Evolutionary conservation across 2,797 vertebrate genomes (phyloP).

Genomic region (Otolemur crassicaudatus): DNA sequence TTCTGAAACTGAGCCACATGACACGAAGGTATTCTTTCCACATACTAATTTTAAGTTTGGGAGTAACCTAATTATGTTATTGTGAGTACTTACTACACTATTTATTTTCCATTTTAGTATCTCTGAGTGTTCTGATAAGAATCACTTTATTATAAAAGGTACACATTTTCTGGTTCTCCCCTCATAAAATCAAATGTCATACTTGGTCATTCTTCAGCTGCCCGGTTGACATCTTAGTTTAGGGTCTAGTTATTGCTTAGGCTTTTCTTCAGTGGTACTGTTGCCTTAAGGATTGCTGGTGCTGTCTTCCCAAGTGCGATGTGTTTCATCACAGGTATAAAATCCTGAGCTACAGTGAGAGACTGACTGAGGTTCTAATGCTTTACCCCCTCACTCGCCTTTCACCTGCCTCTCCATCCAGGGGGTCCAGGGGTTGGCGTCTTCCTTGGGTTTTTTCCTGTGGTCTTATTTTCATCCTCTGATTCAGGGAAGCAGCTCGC

Average conservation of each 20-base stretch:
- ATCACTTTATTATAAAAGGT: slow-evolving; percentile 15
- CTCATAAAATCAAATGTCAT: not conserved
- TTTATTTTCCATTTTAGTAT: not conserved
- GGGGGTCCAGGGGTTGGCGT: too few species aligned
- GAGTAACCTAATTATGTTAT: not conserved
- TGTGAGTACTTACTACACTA: not conserved
- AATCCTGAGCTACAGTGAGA: not conserved
- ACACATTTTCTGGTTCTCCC: not conserved
- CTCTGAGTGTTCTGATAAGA: not conserved
- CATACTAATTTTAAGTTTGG: not conserved
- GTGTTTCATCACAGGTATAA: not conserved
- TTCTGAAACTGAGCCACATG: slow-evolving; percentile 63
- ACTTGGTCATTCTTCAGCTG: slow-evolving; percentile 22
- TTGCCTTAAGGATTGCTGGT: not conserved
- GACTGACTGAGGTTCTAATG: not conserved
- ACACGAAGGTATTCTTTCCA: slow-evolving; percentile 80
- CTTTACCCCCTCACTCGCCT: not conserved
- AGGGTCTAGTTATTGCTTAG: not conserved
- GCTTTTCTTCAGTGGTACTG: not conserved
- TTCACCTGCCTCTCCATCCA: not conserved
- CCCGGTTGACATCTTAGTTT: not conserved
- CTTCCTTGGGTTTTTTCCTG: not conserved
- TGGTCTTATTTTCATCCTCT: not conserved
- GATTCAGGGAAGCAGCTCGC: not conserved
- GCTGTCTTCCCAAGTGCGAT: not conserved